Percentiles rank a stretch among this genome's conserved stretches.
Conservation (phyloP, 2,113 vertebrate species). For the Pangasianodon gigas region DNA sequence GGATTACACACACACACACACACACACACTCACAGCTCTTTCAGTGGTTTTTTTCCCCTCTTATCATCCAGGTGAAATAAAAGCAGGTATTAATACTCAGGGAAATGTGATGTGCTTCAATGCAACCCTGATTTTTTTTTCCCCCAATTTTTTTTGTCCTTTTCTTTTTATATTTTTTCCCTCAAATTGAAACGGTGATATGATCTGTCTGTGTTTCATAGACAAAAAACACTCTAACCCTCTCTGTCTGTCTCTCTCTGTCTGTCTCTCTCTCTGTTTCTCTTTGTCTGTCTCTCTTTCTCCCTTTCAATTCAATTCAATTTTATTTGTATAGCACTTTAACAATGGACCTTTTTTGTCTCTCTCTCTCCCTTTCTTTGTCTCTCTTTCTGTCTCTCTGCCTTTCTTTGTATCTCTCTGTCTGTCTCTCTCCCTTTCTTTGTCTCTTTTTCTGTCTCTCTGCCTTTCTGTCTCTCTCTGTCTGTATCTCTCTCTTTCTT, state of each 20-base stretch:
- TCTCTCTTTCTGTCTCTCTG: neutral
- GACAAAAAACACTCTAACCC: neutral
- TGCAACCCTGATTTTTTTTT: neutral
- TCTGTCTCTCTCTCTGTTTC: neutral
- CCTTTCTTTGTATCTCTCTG: neutral
- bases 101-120: neutral
- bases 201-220: neutral
- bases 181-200: neutral
- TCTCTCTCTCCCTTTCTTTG: neutral
- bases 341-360: no score
- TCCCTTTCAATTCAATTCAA: no score
- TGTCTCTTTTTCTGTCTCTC: neutral
- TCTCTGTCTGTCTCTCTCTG: neutral
- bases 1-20: slow-evolving; percentile 2
- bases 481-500: neutral
- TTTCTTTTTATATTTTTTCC: neutral
- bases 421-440: neutral
- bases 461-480: neutral
- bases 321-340: neutral
- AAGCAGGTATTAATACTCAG: neutral
- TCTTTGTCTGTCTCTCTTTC: neutral
- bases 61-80: slow-evolving; percentile 4
- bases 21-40: neutral
- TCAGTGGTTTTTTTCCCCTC: neutral
- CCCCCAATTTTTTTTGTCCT: neutral